Conservation (phyloP, 2,888 invertebrate genomes). For the Apantesis nais region DNA sequence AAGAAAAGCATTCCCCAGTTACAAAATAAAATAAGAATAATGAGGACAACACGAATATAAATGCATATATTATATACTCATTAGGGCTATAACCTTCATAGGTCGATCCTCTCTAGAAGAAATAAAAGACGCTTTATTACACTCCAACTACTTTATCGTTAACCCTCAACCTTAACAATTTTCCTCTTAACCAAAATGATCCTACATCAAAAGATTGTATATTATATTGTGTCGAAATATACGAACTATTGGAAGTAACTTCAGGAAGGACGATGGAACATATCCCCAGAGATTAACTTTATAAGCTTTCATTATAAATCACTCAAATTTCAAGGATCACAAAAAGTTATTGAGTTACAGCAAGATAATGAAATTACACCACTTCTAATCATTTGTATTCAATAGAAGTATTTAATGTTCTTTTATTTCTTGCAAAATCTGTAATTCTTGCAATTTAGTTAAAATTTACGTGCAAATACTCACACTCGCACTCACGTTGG, state of each 20-base stretch:
- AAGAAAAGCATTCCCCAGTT: too few relatives aligned
- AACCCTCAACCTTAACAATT: slow-evolving; percentile 15
- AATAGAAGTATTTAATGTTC: too few relatives aligned
- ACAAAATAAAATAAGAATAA: background rate
- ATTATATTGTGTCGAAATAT: slow-evolving; percentile 22
- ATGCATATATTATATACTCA: background rate
- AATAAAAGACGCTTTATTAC: slow-evolving; percentile 6
- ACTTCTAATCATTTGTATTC: too few relatives aligned
- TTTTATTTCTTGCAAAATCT: too few relatives aligned
- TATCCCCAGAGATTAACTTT: slow-evolving; percentile 19
- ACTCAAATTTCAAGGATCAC: slow-evolving; percentile 21
- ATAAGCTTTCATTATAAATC: slow-evolving; percentile 25
- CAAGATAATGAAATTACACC: slow-evolving; percentile 6
- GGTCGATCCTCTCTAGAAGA: background rate
- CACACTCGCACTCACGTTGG: too few relatives aligned
- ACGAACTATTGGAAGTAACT: background rate
- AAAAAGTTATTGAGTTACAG: slow-evolving; percentile 19
- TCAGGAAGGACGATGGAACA: slow-evolving; percentile 2
- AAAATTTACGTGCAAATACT: too few relatives aligned
- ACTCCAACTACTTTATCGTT: slow-evolving; percentile 25
- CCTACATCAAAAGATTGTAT: slow-evolving; percentile 24
- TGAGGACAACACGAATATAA: background rate
- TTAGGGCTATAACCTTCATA: background rate
- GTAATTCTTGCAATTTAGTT: too few relatives aligned
- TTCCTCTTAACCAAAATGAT: slow-evolving; percentile 16